A percentile compares a stretch with the other conserved stretches of the same genome.
phyloP scores from a whole-genome alignment of 2,113 vertebrate species.

The Coryphaenoides rupestris region DNA sequence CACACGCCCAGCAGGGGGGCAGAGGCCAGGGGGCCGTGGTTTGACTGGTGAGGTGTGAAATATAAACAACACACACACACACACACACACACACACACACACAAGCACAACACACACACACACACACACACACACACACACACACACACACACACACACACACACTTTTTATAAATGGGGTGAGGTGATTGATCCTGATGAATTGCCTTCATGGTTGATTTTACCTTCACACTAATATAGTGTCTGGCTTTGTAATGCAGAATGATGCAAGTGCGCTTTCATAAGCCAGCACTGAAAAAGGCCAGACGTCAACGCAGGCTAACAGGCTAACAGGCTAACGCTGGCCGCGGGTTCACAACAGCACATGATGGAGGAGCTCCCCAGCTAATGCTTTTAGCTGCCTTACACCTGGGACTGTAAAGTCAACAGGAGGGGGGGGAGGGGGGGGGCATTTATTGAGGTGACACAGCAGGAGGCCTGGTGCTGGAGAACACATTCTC shows the following conservation, averaged over 20 bases:
- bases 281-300: background rate
- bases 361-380: slow-evolving; percentile 15
- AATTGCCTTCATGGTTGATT: too few species aligned
- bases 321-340: too few species aligned
- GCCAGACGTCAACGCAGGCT: too few species aligned
- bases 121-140: too few species aligned
- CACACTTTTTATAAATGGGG: too few species aligned
- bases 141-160: too few species aligned
- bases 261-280: too few species aligned
- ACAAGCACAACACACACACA: too few species aligned
- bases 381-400: slow-evolving; percentile 20
- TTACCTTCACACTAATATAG: too few species aligned
- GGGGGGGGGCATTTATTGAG: slow-evolving; percentile 6
- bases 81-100: background rate
- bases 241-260: too few species aligned
- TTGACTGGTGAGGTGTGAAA: slow-evolving; percentile 39
- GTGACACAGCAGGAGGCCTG: slow-evolving; percentile 22
- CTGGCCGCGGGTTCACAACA: too few species aligned
- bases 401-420: slow-evolving; percentile 22
- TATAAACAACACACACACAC: slow-evolving; percentile 28
- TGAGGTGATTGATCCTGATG: too few species aligned
- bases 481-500: slow-evolving; percentile 51
- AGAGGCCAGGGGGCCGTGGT: slow-evolving; percentile 28
- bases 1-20: slow-evolving; percentile 27
- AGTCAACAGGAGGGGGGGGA: slow-evolving; percentile 11